phyloP scores from a whole-genome alignment of 2,113 vertebrate species.

The Myotis yumanensis region DNA sequence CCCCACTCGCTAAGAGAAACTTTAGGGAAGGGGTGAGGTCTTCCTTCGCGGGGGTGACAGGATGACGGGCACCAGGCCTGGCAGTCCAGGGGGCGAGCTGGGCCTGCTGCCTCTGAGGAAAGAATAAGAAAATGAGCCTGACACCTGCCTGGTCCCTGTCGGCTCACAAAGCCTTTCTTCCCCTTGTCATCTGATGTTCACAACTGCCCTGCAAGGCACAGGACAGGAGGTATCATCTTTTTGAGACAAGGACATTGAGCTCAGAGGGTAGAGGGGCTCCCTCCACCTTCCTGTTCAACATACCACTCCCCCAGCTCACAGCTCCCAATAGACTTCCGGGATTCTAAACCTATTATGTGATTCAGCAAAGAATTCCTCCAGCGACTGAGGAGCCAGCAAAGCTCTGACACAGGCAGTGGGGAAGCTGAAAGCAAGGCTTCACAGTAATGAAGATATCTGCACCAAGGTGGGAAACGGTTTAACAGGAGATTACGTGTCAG shows the following conservation, averaged over 20 bases:
- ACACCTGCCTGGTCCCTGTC: neutral
- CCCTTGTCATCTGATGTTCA: neutral
- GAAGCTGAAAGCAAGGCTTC: neutral
- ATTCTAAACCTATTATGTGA: slow-evolving; percentile 22
- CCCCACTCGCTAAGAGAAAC: neutral
- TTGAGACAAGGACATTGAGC: neutral
- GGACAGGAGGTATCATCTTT: neutral
- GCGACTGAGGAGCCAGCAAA: neutral
- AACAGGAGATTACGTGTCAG: neutral
- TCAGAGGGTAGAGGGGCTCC: neutral
- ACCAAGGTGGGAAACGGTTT: neutral
- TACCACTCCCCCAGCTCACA: neutral
- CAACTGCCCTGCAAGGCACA: neutral
- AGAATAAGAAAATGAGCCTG: neutral
- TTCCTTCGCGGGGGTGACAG: neutral
- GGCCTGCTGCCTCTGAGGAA: neutral
- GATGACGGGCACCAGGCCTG: neutral
- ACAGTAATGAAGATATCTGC: slow-evolving; percentile 27
- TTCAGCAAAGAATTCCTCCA: neutral
- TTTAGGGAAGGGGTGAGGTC: neutral
- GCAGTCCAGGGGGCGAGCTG: neutral
- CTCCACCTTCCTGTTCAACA: neutral
- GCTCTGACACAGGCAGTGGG: neutral
- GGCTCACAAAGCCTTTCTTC: neutral
- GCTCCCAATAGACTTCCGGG: neutral